Evolutionary conservation across 2,888 invertebrate species (phyloP).

Genomic region (Scaptomyza caliginosa): DNA sequence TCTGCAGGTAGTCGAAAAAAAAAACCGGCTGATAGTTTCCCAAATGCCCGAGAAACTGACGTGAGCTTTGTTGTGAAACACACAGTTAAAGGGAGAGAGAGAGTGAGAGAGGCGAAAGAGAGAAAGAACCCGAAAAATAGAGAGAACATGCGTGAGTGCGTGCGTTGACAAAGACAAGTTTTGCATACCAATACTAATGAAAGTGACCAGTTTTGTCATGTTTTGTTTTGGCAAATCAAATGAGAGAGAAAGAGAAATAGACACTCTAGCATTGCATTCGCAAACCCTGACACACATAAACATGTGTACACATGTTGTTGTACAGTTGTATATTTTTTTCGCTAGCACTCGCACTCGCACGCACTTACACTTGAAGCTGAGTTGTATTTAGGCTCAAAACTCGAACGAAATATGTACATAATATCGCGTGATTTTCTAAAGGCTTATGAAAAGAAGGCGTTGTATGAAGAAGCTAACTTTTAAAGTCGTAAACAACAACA

Average conservation of each 20-base stretch:
- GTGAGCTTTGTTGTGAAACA: constrained; percentile 47
- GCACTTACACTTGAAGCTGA: constrained; percentile 8
- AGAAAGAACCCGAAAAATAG: constrained; percentile 12
- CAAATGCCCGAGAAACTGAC: constrained; percentile 38
- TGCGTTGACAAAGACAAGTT: constrained; percentile 50
- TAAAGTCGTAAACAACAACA: constrained; percentile 10
- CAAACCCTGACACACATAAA: constrained; percentile 40
- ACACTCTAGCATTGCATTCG: constrained; percentile 35
- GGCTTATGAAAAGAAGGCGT: constrained; percentile 23
- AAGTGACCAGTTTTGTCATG: constrained; percentile 42
- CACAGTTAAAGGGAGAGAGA: neutral
- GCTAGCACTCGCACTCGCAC: constrained; percentile 21
- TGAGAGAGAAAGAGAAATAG: neutral
- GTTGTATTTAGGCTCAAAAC: constrained; percentile 24
- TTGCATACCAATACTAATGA: constrained; percentile 48
- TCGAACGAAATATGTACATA: constrained; percentile 29
- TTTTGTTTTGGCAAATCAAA: constrained; percentile 42
- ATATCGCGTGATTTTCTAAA: constrained; percentile 46
- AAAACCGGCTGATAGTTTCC: constrained; percentile 63
- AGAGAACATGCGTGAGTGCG: constrained; percentile 25
- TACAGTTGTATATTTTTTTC: neutral
- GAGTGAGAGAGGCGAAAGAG: no score
- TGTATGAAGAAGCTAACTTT: constrained; percentile 6
- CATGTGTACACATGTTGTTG: neutral
- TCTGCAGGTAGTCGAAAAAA: constrained; percentile 12